Conservation (phyloP, 2,888 invertebrate species). For the Tortricodes alternella region DNA sequence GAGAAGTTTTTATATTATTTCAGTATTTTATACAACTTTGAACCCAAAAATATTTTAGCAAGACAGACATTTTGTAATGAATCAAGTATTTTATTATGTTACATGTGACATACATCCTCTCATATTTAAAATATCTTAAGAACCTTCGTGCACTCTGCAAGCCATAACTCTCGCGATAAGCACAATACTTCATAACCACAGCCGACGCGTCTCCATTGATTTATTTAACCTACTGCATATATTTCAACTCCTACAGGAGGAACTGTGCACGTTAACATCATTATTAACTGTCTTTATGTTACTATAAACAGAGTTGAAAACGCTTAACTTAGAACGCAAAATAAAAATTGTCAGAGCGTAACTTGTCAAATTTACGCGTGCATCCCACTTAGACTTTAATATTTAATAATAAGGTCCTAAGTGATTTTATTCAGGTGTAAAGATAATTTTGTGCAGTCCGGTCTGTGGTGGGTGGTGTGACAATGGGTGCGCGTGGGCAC, state of each 20-base stretch:
- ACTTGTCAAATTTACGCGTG: constrained; percentile 45
- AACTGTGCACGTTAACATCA: constrained; percentile 20
- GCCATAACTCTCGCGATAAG: constrained; percentile 30
- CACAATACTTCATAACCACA: constrained; percentile 51
- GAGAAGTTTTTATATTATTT: no score
- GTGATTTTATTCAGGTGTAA: background rate
- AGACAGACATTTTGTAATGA: background rate
- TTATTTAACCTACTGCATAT: constrained; percentile 76
- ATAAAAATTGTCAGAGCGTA: constrained; percentile 36
- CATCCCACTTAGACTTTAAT: constrained; percentile 30
- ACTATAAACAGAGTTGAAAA: constrained; percentile 39
- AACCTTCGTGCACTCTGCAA: background rate
- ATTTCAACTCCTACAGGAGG: constrained; percentile 43
- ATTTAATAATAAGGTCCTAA: constrained; percentile 28
- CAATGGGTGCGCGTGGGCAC: constrained; percentile 65
- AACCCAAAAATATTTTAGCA: no score
- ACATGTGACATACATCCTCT: background rate
- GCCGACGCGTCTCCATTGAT: constrained; percentile 67
- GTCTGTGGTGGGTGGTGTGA: constrained; percentile 63
- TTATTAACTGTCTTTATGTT: constrained; percentile 26
- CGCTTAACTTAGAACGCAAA: constrained; percentile 19
- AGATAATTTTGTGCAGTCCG: constrained; percentile 37
- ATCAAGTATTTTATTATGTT: no score
- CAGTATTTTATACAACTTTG: no score
- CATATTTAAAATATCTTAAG: background rate